Percentiles rank a stretch among this genome's conserved stretches.
These are phyloP conservation scores for Enteromius argenteus DNA, from an alignment of 2,797 vertebrate species.

Conservation along the genomic window DNA sequence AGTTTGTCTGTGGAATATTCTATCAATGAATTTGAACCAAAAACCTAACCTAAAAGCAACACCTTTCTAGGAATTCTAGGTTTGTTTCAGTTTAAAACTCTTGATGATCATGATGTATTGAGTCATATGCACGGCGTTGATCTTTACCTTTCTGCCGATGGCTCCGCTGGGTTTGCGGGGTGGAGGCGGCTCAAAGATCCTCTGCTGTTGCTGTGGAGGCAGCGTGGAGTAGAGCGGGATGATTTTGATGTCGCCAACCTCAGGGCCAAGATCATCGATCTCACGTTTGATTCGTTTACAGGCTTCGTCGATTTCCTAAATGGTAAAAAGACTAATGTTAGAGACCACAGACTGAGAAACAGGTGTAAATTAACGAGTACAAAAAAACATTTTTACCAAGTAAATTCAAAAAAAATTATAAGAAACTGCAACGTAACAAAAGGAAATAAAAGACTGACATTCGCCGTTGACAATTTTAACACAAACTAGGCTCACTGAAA, in stretches of 20 bases:
- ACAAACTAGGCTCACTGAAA: not conserved
- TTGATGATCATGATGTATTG: not conserved
- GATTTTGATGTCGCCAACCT: constrained; percentile 99
- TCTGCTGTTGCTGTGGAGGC: constrained; percentile 96
- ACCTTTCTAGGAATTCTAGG: not conserved
- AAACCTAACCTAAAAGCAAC: not conserved
- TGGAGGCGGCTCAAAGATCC: constrained; percentile 97
- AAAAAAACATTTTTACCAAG: not conserved
- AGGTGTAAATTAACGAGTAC: not conserved
- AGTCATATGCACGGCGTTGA: not conserved
- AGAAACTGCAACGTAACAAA: not conserved
- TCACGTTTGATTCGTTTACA: constrained; percentile 99
- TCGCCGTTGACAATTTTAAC: not conserved
- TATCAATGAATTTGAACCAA: not conserved
- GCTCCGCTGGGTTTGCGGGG: constrained; percentile 94
- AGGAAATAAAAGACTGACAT: not conserved
- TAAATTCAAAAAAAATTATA: not conserved
- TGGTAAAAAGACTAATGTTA: constrained; percentile 46
- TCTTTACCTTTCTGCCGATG: constrained; percentile 95
- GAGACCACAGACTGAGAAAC: not conserved
- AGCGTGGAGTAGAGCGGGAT: constrained; percentile 99
- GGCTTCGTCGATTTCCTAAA: constrained; percentile 97
- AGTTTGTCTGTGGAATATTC: not conserved
- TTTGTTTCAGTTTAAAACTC: not conserved
- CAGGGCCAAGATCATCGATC: constrained; percentile 96